Evolutionary conservation across 2,888 invertebrate genomes (phyloP).

Genomic region (Zygothrica quintamaculata): DNA sequence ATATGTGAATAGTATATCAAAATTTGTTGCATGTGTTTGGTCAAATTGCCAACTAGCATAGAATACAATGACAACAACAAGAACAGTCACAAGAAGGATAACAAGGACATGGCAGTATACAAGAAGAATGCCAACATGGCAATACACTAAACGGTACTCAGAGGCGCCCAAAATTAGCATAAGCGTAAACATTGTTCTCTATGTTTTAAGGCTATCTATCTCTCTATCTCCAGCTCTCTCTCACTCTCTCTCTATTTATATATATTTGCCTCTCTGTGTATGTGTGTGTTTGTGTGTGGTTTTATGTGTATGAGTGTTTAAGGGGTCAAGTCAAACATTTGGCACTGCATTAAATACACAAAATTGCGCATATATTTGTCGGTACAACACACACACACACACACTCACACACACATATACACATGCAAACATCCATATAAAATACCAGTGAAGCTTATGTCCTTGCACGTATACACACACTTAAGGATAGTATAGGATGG

Average conservation of each 20-base stretch:
- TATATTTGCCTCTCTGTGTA: constrained; percentile 10
- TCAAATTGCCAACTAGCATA: constrained; percentile 31
- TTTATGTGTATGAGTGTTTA: constrained; percentile 18
- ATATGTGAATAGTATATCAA: constrained; percentile 34
- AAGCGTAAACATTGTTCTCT: constrained; percentile 66
- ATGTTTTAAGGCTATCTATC: no score
- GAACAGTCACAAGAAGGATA: constrained; percentile 9
- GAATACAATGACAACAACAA: constrained; percentile 13
- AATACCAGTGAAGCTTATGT: constrained; percentile 6
- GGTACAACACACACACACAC: constrained; percentile 37
- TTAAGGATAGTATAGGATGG: not conserved
- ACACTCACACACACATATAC: not conserved
- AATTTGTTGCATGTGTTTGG: constrained; percentile 53
- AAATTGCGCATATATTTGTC: constrained; percentile 53
- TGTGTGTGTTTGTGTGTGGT: constrained; percentile 3
- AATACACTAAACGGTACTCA: constrained; percentile 48
- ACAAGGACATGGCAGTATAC: constrained; percentile 20
- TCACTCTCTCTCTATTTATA: no score
- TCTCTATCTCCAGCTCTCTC: no score
- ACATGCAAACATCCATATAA: constrained; percentile 9
- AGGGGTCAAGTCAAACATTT: constrained; percentile 60
- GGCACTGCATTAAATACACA: constrained; percentile 75
- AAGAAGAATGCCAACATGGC: constrained; percentile 27
- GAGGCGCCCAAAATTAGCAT: constrained; percentile 68
- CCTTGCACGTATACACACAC: constrained; percentile 14